These are phyloP conservation scores for Labeo calbasu DNA, from an alignment of 2,797 vertebrate genomes.

Conservation along the genomic window DNA sequence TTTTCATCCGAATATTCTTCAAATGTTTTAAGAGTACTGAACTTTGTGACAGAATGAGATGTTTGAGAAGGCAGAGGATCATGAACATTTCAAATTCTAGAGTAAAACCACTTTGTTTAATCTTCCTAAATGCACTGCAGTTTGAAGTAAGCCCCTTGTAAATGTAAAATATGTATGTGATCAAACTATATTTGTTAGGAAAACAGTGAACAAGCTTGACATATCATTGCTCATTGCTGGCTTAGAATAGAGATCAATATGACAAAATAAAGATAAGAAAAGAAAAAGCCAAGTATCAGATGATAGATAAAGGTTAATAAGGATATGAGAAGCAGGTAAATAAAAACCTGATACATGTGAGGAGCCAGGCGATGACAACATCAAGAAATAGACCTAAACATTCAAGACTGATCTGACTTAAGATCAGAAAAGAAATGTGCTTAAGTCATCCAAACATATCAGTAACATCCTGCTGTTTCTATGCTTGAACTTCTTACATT, in stretches of 20 bases:
- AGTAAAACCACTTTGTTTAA: not conserved
- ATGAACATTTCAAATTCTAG: not conserved
- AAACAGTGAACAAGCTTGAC: not conserved
- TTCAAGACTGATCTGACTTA: slow-evolving; percentile 25
- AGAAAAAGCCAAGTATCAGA: not conserved
- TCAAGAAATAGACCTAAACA: slow-evolving; percentile 32
- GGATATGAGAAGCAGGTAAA: not conserved
- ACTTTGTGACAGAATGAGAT: not conserved
- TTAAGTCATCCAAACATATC: slow-evolving; percentile 13
- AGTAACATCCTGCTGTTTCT: slow-evolving; percentile 10
- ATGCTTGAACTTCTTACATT: slow-evolving; percentile 21
- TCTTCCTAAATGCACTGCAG: not conserved
- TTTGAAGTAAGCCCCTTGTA: not conserved
- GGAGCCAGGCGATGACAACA: slow-evolving; percentile 10
- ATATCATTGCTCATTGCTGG: not conserved
- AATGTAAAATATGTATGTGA: not conserved
- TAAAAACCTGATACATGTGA: slow-evolving; percentile 18
- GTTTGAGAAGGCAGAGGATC: not conserved
- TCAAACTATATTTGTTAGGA: not conserved
- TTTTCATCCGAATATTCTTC: not conserved
- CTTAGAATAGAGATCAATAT: not conserved
- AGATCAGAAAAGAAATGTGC: slow-evolving; percentile 22
- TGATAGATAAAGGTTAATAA: slow-evolving; percentile 1
- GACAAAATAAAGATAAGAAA: not conserved
- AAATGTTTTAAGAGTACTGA: not conserved